phyloP scores from a whole-genome alignment of 1,140 invertebrate species.

The Drosophila ohnishii region DNA sequence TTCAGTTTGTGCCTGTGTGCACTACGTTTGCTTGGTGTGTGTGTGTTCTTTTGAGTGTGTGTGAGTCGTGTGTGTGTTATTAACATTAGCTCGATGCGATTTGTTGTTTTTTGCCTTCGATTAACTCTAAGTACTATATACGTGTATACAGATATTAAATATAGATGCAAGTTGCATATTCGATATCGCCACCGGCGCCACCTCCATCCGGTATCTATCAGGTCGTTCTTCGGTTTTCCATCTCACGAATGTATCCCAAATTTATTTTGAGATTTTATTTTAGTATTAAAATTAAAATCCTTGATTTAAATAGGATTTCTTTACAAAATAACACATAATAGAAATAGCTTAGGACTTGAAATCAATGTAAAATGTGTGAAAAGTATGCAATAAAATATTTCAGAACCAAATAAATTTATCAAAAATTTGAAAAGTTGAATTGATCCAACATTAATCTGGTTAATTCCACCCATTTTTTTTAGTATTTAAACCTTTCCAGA shows the following conservation, averaged over 20 bases:
- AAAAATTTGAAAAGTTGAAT: not conserved
- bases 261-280: not conserved
- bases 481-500: not conserved
- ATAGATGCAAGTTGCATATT: slow-evolving; percentile 57
- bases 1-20: slow-evolving; percentile 41
- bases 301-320: not conserved
- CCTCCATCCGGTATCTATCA: slow-evolving; percentile 3
- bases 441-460: not conserved
- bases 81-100: slow-evolving; percentile 58
- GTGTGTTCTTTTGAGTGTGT: slow-evolving; percentile 36
- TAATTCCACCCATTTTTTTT: not conserved
- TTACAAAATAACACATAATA: no score
- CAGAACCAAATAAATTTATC: not conserved
- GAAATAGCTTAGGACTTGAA: not conserved
- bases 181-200: slow-evolving; percentile 34
- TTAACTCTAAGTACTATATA: slow-evolving; percentile 76
- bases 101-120: slow-evolving; percentile 36
- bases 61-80: slow-evolving; percentile 33
- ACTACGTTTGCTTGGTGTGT: slow-evolving; percentile 27
- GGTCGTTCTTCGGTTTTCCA: slow-evolving; percentile 6
- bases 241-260: not conserved
- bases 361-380: not conserved
- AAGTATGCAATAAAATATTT: not conserved
- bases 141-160: slow-evolving; percentile 68
- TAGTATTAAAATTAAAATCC: not conserved